Percentiles rank a stretch among this genome's conserved stretches.
Evolutionary conservation across 2,797 vertebrate genomes (phyloP).

Genomic region (Enteromius fasciolatus): DNA sequence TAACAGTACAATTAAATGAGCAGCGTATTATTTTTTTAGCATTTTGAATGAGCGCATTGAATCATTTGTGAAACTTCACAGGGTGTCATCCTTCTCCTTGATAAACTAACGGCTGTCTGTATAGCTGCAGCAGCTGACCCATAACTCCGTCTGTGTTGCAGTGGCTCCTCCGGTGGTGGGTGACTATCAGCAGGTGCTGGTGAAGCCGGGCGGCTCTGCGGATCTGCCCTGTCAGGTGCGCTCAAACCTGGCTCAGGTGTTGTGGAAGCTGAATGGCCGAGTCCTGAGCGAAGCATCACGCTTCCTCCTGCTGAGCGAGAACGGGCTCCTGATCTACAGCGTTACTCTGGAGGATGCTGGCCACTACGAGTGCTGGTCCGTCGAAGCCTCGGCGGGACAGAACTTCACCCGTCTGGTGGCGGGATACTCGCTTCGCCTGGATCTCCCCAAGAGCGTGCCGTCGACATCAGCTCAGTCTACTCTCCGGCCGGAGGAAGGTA

Average conservation of each 20-base stretch:
- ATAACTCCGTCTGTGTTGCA: conserved; percentile 42
- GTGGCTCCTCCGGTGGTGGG: conserved; percentile 59
- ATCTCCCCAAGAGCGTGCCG: conserved; percentile 64
- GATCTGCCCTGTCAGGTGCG: conserved; percentile 87
- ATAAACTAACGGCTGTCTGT: neutral
- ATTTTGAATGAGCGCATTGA: neutral
- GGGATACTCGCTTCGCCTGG: conserved; percentile 83
- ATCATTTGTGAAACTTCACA: too few relatives aligned
- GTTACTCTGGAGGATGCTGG: conserved; percentile 87
- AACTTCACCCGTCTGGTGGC: conserved; percentile 85
- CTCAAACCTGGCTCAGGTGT: conserved; percentile 89
- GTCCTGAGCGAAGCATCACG: conserved; percentile 84
- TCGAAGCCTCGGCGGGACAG: conserved; percentile 83
- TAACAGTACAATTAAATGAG: neutral
- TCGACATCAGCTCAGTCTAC: neutral
- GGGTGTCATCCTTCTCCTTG: neutral
- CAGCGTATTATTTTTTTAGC: neutral
- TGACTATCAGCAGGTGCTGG: conserved; percentile 70
- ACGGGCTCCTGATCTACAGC: conserved; percentile 90
- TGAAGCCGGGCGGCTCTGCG: conserved; percentile 88
- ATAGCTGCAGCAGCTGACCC: neutral
- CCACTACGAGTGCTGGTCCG: conserved; percentile 88
- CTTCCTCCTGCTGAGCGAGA: conserved; percentile 86
- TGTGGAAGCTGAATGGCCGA: conserved; percentile 86
- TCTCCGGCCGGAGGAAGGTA: conserved; percentile 73